These are phyloP conservation scores for Scolopax rusticola DNA, from an alignment of 2,797 vertebrate genomes.

Conservation along the genomic window DNA sequence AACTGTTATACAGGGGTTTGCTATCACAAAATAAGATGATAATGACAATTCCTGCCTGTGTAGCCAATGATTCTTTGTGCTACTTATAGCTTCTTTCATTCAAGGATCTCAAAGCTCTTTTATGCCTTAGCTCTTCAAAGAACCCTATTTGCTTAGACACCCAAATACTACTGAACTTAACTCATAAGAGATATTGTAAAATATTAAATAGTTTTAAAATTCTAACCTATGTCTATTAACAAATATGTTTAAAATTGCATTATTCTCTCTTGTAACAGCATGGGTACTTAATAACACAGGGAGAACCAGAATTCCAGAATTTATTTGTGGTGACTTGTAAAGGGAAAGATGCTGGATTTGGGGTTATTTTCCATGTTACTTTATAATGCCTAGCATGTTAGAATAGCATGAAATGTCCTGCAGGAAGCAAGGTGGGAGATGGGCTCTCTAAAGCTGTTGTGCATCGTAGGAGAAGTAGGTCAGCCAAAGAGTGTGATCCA, in stretches of 20 bases:
- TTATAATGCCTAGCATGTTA: not conserved
- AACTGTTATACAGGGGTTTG: constrained; percentile 47
- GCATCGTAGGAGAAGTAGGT: not conserved
- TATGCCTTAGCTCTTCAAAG: constrained; percentile 47
- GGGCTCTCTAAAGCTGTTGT: not conserved
- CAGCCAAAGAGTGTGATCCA: not conserved
- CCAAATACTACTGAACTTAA: not conserved
- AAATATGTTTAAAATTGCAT: not conserved
- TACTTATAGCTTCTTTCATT: constrained; percentile 52
- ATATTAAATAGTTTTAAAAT: not conserved
- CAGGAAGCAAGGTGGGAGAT: not conserved
- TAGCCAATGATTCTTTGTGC: constrained; percentile 44
- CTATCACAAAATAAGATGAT: constrained; percentile 56
- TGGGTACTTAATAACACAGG: not conserved
- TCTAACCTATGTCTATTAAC: not conserved
- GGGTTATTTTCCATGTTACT: not conserved
- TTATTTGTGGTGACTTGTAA: not conserved
- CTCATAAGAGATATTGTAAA: not conserved
- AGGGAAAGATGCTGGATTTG: not conserved
- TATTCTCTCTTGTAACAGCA: not conserved
- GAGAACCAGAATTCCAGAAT: not conserved
- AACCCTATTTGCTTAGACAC: constrained; percentile 4
- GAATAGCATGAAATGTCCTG: not conserved
- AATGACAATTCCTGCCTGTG: constrained; percentile 26
- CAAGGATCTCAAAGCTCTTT: constrained; percentile 50